phyloP scores from a whole-genome alignment of 2,113 vertebrate genomes.

The Romanogobio albipinnatus region DNA sequence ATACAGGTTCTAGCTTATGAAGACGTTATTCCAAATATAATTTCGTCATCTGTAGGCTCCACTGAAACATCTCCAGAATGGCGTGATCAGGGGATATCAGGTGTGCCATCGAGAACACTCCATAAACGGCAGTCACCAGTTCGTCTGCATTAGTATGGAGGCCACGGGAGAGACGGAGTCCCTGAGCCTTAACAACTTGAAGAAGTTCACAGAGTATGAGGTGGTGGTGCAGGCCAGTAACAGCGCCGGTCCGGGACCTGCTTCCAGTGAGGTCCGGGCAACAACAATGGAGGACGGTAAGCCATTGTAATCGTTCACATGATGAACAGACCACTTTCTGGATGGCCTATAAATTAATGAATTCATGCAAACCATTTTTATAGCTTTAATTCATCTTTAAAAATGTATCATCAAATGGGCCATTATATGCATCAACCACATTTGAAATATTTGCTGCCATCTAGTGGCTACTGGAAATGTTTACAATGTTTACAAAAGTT shows the following conservation, averaged over 20 bases:
- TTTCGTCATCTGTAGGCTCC: slow-evolving; percentile 77
- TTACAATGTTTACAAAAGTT: not conserved
- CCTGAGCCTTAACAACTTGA: slow-evolving; percentile 93
- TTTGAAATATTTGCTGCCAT: slow-evolving; percentile 53
- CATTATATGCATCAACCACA: not conserved
- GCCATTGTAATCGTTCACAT: slow-evolving; percentile 36
- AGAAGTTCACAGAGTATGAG: slow-evolving; percentile 97
- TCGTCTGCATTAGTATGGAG: slow-evolving; percentile 95
- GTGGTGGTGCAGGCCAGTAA: slow-evolving; percentile 98
- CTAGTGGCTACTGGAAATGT: slow-evolving; percentile 63
- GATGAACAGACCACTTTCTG: no score
- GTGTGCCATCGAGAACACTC: slow-evolving; percentile 97
- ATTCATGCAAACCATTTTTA: not conserved
- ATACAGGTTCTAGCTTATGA: not conserved
- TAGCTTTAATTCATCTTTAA: not conserved
- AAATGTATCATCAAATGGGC: not conserved
- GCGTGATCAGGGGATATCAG: slow-evolving; percentile 95
- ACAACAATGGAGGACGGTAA: slow-evolving; percentile 97
- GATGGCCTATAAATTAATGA: no score
- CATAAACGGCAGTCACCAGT: slow-evolving; percentile 93
- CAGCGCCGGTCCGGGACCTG: slow-evolving; percentile 93
- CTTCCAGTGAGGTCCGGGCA: slow-evolving; percentile 94
- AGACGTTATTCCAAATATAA: not conserved
- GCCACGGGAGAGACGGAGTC: slow-evolving; percentile 93
- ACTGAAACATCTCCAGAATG: slow-evolving; percentile 95